Percentiles rank a stretch among this genome's conserved stretches.
Conservation (phyloP, 2,113 vertebrate species). For the Charadrius vociferus region DNA sequence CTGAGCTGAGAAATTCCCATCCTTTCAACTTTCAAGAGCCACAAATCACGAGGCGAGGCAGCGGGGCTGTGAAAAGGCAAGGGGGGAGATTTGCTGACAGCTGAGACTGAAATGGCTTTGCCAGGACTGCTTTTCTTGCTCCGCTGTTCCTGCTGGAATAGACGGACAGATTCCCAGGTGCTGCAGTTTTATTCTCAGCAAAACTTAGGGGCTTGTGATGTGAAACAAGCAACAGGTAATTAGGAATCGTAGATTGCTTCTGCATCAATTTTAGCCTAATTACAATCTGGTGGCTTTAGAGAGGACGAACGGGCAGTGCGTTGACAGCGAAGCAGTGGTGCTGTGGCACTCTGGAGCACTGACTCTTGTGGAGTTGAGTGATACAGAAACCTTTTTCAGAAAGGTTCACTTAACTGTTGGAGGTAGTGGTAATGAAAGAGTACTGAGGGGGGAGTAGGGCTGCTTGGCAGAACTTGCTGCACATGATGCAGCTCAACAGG, state of each 20-base stretch:
- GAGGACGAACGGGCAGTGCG: accelerated
- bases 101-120: neutral
- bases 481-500: no score
- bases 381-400: neutral
- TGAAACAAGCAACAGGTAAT: neutral
- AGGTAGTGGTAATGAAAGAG: neutral
- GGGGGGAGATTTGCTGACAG: neutral
- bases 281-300: no score
- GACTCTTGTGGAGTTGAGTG: neutral
- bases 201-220: neutral
- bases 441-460: neutral
- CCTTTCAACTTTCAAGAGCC: neutral
- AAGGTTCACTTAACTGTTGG: neutral
- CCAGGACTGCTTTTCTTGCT: neutral
- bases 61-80: neutral
- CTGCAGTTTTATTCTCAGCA: neutral
- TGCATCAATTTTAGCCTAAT: neutral
- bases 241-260: neutral
- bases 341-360: neutral
- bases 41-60: neutral
- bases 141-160: neutral
- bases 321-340: neutral
- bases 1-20: neutral
- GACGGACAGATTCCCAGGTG: no score
- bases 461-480: neutral